Evolutionary conservation across 2,797 vertebrate genomes (phyloP), one percentile per base, ranked within the genome.

Genomic region (Anguilla pacifica): DNA sequence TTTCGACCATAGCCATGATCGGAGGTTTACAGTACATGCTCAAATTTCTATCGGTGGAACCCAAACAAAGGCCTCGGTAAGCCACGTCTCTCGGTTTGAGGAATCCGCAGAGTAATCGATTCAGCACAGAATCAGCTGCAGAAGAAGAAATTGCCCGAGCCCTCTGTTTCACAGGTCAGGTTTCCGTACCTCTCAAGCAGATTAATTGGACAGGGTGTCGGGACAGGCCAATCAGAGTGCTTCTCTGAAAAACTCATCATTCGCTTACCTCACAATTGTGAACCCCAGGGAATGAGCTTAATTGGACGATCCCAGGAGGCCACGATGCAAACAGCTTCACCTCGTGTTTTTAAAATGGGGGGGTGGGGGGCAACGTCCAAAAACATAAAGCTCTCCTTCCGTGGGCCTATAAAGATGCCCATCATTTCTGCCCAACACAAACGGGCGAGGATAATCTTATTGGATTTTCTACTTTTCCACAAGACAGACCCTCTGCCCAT

Each of bases 391-490:
- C 82, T 53, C 35, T 35, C 82, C 82, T 15, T 28, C n/a, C 25
- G 22, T 35, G 22, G 10, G 3, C 49, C 4, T 9, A 53, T 51
- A 28, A 15, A 22, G 22, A 82, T 82, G 6, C 81, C 31, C 22
- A 83, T 51, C 13, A n/a, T n/a, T 53, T 83, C 81, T 51, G 13
- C 53, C 46, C 22, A 22, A 19, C 25, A 6, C 0, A 49, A 43
- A 19, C 53, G 22, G 43, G 11, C 46, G 4, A 9, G 2, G 22
- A 83, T 25, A 2, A 95, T 96, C 90, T 96, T 96, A 0, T 88
- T 94, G 90, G 87, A 94, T 61, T 97, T 87, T 90, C 97, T 95
- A 88, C 96, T 1, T 97, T 97, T 64, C 96, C 96, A 22, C 96
- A 97, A 3, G 96, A 96, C 22, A 97, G 89, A 87, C 97, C 96